phyloP scores from a whole-genome alignment of 2,113 vertebrate genomes.

The Arvicanthis niloticus region DNA sequence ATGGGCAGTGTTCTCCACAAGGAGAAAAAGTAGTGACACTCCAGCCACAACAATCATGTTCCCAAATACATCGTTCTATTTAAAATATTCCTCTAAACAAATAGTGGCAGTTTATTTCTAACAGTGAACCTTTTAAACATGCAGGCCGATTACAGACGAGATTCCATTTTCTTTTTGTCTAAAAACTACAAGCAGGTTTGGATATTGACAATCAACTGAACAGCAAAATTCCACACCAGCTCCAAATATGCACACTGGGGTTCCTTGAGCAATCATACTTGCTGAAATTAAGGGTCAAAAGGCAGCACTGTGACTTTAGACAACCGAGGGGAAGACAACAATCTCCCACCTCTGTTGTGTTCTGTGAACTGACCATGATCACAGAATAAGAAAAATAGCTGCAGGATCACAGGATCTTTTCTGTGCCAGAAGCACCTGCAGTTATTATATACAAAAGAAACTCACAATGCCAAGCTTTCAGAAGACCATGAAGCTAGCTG shows the following conservation, averaged over 20 bases:
- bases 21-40: conserved; percentile 53
- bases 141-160: conserved; percentile 62
- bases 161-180: conserved; percentile 56
- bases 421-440: conserved; percentile 84
- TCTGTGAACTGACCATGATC: conserved; percentile 83
- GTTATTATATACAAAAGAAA: conserved; percentile 84
- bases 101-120: neutral
- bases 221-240: conserved; percentile 77
- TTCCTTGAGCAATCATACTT: conserved; percentile 85
- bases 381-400: conserved; percentile 84
- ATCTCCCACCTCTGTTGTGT: conserved; percentile 84
- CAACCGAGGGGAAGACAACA: conserved; percentile 83
- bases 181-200: conserved; percentile 75
- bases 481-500: conserved; percentile 59
- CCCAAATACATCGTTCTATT: conserved; percentile 27
- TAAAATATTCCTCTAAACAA: conserved; percentile 64
- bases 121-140: conserved; percentile 67
- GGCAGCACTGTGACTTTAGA: conserved; percentile 86
- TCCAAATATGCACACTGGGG: conserved; percentile 84
- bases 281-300: conserved; percentile 88
- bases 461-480: conserved; percentile 83
- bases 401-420: conserved; percentile 86
- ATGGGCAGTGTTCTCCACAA: conserved; percentile 21
- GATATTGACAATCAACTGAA: conserved; percentile 80
- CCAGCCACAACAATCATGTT: conserved; percentile 67